Evolutionary conservation across 2,113 vertebrate genomes (phyloP), one percentile per base, ranked within the genome.

Genomic region (Trichomycterus rosablanca): DNA sequence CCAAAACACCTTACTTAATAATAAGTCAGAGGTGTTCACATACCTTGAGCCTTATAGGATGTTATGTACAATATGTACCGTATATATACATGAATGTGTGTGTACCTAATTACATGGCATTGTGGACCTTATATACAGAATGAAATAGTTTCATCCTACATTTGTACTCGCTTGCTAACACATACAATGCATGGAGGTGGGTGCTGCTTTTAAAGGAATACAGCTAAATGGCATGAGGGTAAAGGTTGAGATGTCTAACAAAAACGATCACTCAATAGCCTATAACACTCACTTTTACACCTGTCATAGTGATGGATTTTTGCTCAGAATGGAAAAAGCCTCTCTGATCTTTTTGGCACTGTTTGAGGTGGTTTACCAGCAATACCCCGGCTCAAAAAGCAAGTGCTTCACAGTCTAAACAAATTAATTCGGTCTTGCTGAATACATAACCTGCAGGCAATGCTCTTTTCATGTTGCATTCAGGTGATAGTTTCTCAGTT

Each of bases 271-370:
- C 37, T 20, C 11, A 63, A 16, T n/a, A 28, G 11, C 24, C 14
- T 22, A 12, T 15, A n/a, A 39, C 10, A 19, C 7, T n/a, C 12
- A 5, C 44, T 19, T 11, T 5, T 63, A 14, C n/a, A 18, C 40
- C 39, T 72, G 70, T 67, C 70, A 72, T 72, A 63, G 64, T 42
- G 59, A 72, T 57, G 43, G 40, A 11, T 40, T 37, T 52, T 53
- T 53, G 26, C 32, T 23, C 44, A 39, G 12, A 35, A 45, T 35
- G 20, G n/a, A 26, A 59, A 64, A 40, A 30, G n/a, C 4, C 4
- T 20, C 19, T 11, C 10, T 26, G 15, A 42, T 11, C n/a, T n/a
- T 39, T 34, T 39, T 26, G 16, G n/a, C n/a, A n/a, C n/a, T 56
- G 3, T 42, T 30, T 50, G 24, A 45, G 30, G 16, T 8, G 11